Evolutionary conservation across 2,797 vertebrate genomes (phyloP), one percentile per base, ranked within the genome.

Genomic region (Pangasius djambal): DNA sequence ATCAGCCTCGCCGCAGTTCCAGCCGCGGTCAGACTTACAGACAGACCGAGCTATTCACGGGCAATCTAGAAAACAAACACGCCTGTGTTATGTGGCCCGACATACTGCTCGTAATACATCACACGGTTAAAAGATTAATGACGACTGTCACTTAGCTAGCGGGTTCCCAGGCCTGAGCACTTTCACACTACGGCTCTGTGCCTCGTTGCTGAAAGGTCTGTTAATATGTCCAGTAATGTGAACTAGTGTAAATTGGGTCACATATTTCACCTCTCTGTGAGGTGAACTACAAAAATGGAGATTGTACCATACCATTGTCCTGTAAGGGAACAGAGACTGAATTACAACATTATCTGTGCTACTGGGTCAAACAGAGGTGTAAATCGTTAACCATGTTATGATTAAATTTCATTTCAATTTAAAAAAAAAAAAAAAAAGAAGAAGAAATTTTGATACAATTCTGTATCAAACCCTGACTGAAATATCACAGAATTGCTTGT

Each of bases 101-200:
- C 83, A 84, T 88, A 67, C 44, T 31, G 77, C 61, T 50, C 48
- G 57, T 34, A 90, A 89, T 87, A 84, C 82, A 72, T 82, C 87
- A 89, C 57, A 40, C 9, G 18, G 86, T n/a, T n/a, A 69, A 75
- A 90, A 86, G 88, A 91, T 90, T 83, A 91, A 89, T 70, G 67
- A 22, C 31, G 57, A 57, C 63, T 44, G 72, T 83, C 88, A 88
- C 48, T 52, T 86, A 28, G 28, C 40, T 63, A 63, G 78, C 55
- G 7, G n/a, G 63, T 86, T 89, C 89, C 79, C 89, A 72, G 81
- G 50, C 59, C 74, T 22, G 63, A 87, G 57, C 61, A 28, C 48
- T 86, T 44, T 72, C 52, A 83, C 34, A 61, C 25, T 28, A 86
- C 50, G 20, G 6, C n/a, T 40, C 52, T 74, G 88, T 65, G 52